These are phyloP conservation scores for Melanostoma scalare DNA, from an alignment of 2,888 invertebrate species.

Conservation along the genomic window DNA sequence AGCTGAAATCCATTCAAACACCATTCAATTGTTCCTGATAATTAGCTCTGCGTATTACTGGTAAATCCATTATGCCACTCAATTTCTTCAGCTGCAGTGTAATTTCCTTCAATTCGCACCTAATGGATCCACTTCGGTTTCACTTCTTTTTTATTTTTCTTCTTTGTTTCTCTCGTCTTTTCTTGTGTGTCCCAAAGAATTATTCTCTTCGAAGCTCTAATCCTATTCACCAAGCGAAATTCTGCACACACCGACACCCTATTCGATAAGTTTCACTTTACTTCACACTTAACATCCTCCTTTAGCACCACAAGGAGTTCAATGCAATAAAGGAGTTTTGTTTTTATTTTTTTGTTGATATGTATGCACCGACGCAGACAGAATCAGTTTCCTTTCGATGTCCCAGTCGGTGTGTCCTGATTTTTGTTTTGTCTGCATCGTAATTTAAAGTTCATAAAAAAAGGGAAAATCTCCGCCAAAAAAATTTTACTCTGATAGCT, in stretches of 20 bases:
- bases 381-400: conserved; percentile 2
- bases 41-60: conserved; percentile 42
- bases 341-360: conserved; percentile 17
- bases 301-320: conserved; percentile 47
- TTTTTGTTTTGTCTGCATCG: conserved; percentile 56
- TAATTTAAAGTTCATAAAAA: conserved; percentile 36
- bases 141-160: conserved; percentile 1
- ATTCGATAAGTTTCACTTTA: conserved; percentile 61
- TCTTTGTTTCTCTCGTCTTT: not conserved
- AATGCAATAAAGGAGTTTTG: conserved; percentile 28
- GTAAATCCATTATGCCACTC: conserved; percentile 62
- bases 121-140: conserved; percentile 57
- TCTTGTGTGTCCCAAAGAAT: conserved; percentile 29
- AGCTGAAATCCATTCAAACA: conserved; percentile 36
- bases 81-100: conserved; percentile 51
- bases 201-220: conserved; percentile 33
- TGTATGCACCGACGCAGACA: conserved; percentile 27
- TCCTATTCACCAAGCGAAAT: conserved; percentile 46
- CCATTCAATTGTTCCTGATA: conserved; percentile 57
- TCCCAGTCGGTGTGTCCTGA: conserved; percentile 1
- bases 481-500: conserved; percentile 19
- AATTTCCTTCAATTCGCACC: conserved; percentile 62
- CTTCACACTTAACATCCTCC: conserved; percentile 56
- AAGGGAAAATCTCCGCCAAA: not conserved
- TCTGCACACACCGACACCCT: conserved; percentile 51